A percentile compares a stretch with the other conserved stretches of the same genome.
phyloP scores from a whole-genome alignment of 2,113 vertebrate genomes.

The Rhegmatorhina hoffmannsi region DNA sequence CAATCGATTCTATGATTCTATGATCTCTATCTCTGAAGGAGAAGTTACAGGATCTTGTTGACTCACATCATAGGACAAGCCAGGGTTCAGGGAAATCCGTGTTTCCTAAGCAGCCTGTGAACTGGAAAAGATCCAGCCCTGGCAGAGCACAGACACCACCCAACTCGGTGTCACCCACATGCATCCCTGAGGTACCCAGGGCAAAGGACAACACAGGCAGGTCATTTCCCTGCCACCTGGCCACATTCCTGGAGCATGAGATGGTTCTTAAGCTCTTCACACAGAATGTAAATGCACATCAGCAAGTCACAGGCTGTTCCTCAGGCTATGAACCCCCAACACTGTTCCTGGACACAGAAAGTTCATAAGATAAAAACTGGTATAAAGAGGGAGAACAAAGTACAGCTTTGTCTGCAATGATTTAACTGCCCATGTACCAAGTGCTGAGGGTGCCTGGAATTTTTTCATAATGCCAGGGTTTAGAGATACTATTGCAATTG shows the following conservation, averaged over 20 bases:
- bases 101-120: background rate
- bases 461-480: background rate
- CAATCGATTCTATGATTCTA: too few relatives aligned
- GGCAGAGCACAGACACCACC: background rate
- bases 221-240: background rate
- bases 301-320: background rate
- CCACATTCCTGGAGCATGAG: background rate
- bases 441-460: background rate
- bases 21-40: background rate
- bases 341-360: background rate
- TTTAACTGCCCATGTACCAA: accelerated
- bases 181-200: background rate
- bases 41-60: background rate
- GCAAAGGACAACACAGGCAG: background rate
- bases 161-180: background rate
- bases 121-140: background rate
- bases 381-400: background rate
- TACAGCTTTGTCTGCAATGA: background rate
- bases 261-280: background rate
- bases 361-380: background rate
- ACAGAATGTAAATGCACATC: background rate
- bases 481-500: background rate
- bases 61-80: background rate
- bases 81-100: background rate
- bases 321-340: background rate